phyloP scores from a whole-genome alignment of 1,140 invertebrate species.

The Halictus rubicundus region DNA sequence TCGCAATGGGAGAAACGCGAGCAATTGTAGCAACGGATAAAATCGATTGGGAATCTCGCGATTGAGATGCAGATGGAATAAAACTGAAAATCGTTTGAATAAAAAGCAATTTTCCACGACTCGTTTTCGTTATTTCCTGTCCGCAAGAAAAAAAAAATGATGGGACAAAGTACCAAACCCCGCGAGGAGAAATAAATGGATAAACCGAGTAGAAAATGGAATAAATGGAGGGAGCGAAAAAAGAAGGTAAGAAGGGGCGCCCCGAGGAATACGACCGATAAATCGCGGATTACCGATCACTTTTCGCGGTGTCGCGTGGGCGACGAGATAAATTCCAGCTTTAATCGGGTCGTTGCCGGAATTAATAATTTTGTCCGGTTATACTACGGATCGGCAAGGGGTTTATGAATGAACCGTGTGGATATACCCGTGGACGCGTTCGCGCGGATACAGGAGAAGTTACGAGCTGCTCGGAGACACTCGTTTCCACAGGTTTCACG shows the following conservation, averaged over 20 bases:
- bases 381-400: neutral
- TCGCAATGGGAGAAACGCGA: no score
- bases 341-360: constrained; percentile 59
- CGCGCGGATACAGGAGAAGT: constrained; percentile 30
- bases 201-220: no score
- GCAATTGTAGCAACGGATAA: no score
- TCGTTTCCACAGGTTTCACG: neutral
- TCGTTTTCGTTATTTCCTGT: neutral
- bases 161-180: neutral
- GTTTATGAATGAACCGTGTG: constrained; percentile 23
- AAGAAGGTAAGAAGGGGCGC: constrained; percentile 33
- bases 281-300: constrained; percentile 63
- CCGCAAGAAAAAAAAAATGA: neutral
- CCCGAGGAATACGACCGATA: constrained; percentile 41
- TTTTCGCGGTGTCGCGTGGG: constrained; percentile 53
- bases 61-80: no score
- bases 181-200: no score
- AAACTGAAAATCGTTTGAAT: no score
- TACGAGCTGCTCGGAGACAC: constrained; percentile 20
- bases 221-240: constrained; percentile 15
- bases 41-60: no score
- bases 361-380: constrained; percentile 60
- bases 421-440: constrained; percentile 33
- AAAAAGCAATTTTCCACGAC: no score
- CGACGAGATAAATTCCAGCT: constrained; percentile 53